A percentile compares a stretch with the other conserved stretches of the same genome.
Conservation (phyloP, 2,888 invertebrate species). For the Drosophila affinis region DNA sequence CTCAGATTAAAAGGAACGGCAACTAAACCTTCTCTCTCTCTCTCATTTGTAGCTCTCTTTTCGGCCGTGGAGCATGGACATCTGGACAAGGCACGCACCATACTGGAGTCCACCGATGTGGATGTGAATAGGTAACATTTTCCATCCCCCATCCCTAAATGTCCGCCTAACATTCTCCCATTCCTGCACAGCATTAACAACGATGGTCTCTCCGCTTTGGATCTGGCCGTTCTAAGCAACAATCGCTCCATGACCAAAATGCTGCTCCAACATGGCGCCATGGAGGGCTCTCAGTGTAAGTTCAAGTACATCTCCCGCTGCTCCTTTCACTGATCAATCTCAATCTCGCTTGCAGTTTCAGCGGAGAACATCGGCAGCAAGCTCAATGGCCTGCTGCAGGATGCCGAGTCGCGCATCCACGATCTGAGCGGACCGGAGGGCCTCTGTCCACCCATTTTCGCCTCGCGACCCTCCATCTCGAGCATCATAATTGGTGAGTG, state of each 20-base stretch:
- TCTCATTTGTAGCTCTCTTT: constrained; percentile 90
- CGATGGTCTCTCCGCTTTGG: constrained; percentile 94
- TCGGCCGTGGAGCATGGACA: constrained; percentile 98
- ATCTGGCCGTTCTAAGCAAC: constrained; percentile 96
- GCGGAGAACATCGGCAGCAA: constrained; percentile 90
- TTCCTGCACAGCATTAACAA: constrained; percentile 89
- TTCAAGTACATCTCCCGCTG: neutral
- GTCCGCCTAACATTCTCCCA: neutral
- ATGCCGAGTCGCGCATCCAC: constrained; percentile 93
- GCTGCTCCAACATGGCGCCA: constrained; percentile 93
- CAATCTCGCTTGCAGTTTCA: constrained; percentile 61
- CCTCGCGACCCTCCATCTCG: constrained; percentile 85
- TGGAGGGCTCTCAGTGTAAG: constrained; percentile 92
- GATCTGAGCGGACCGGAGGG: constrained; percentile 87
- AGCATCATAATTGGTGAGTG: constrained; percentile 85
- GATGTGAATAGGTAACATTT: constrained; percentile 94
- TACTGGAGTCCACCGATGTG: constrained; percentile 95
- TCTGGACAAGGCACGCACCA: constrained; percentile 94
- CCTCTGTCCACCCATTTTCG: constrained; percentile 83
- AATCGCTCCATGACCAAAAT: constrained; percentile 95
- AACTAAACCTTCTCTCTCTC: neutral
- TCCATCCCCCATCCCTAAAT: neutral
- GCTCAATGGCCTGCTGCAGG: constrained; percentile 89
- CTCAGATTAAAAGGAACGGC: neutral
- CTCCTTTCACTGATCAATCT: constrained; percentile 33